A percentile compares a stretch with the other conserved stretches of the same genome.
These are phyloP conservation scores for Nesidiocoris tenuis DNA, from an alignment of 2,888 invertebrate species.

Conservation along the genomic window DNA sequence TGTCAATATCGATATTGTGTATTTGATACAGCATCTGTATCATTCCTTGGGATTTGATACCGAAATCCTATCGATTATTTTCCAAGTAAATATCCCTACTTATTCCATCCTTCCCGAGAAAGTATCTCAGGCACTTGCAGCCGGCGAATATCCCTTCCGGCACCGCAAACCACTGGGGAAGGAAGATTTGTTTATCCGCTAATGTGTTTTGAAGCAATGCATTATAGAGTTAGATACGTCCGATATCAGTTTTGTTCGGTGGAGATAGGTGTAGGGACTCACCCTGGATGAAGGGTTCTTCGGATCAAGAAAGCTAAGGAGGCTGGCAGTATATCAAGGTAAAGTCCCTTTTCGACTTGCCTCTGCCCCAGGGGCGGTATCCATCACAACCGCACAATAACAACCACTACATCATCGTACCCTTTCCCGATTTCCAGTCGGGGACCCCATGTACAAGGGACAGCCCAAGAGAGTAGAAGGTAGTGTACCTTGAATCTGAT, in stretches of 20 bases:
- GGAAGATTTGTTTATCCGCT: conserved; percentile 39
- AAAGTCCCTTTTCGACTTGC: not conserved
- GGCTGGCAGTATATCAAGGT: conserved; percentile 27
- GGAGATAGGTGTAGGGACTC: not conserved
- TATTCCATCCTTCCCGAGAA: too few species aligned
- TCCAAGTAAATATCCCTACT: too few species aligned
- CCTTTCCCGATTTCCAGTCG: not conserved
- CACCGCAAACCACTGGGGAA: not conserved
- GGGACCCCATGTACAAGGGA: not conserved
- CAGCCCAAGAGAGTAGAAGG: not conserved
- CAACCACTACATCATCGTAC: conserved; percentile 32
- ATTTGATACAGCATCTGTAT: too few species aligned
- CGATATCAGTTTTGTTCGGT: conserved; percentile 17
- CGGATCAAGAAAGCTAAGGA: not conserved
- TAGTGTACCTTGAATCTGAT: not conserved
- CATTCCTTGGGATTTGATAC: too few species aligned
- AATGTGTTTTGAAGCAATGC: conserved; percentile 43
- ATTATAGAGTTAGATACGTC: conserved; percentile 42
- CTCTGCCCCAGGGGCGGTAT: conserved; percentile 28
- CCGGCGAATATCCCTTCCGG: too few species aligned
- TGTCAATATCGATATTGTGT: too few species aligned
- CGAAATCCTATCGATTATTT: too few species aligned
- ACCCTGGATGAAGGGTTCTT: not conserved
- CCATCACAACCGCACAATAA: conserved; percentile 41
- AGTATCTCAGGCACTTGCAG: too few species aligned